A percentile compares a stretch with the other conserved stretches of the same genome.
These are phyloP conservation scores for Nemapogon koenigi DNA, from an alignment of 2,888 invertebrate genomes.

Conservation along the genomic window DNA sequence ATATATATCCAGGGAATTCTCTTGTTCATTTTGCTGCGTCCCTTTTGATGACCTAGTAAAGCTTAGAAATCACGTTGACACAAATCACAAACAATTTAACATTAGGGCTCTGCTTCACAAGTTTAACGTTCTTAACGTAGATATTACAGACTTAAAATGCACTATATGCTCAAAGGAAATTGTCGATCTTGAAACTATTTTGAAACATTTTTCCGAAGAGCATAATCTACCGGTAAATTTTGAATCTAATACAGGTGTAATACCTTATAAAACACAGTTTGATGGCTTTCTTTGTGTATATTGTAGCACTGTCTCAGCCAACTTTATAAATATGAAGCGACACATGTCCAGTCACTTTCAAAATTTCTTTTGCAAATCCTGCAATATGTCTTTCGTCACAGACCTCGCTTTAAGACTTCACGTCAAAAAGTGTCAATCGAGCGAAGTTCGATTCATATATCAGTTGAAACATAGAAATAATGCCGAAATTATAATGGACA, in stretches of 20 bases:
- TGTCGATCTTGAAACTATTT: slow-evolving; percentile 37
- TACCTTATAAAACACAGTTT: slow-evolving; percentile 1
- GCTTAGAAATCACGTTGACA: slow-evolving; percentile 40
- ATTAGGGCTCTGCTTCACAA: slow-evolving; percentile 50
- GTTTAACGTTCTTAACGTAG: slow-evolving; percentile 47
- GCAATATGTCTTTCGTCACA: slow-evolving; percentile 3
- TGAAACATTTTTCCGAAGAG: slow-evolving; percentile 39
- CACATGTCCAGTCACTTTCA: slow-evolving; percentile 8
- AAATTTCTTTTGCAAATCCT: slow-evolving; percentile 4
- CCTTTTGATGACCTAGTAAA: slow-evolving; percentile 35
- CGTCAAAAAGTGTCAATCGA: slow-evolving; percentile 1
- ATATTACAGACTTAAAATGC: slow-evolving; percentile 48
- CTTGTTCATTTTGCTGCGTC: slow-evolving; percentile 49
- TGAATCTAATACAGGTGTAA: background rate
- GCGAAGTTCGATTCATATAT: background rate
- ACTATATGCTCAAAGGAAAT: slow-evolving; percentile 37
- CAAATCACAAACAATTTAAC: slow-evolving; percentile 37
- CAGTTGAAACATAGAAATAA: slow-evolving; percentile 37
- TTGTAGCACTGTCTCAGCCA: background rate
- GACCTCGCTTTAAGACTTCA: background rate
- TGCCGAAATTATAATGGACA: slow-evolving; percentile 50
- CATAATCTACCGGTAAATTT: slow-evolving; percentile 25
- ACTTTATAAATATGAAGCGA: background rate
- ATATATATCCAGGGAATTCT: slow-evolving; percentile 47
- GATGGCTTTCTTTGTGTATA: slow-evolving; percentile 3